These are phyloP conservation scores for Vireo griseus DNA, from an alignment of 2,797 vertebrate genomes.

Conservation along the genomic window DNA sequence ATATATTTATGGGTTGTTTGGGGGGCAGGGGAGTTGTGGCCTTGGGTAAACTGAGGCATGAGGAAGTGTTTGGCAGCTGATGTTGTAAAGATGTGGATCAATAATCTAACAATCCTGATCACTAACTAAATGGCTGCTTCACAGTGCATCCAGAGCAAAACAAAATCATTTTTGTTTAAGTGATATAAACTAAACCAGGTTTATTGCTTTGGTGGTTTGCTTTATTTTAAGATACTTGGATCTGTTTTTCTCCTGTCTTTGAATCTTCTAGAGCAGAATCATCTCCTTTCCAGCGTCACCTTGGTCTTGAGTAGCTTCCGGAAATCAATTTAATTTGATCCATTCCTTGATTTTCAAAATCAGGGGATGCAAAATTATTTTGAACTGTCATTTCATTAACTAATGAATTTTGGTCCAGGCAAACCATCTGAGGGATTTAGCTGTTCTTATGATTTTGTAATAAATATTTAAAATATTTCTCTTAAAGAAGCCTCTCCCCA, in stretches of 20 bases:
- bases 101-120: not conserved
- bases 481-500: not conserved
- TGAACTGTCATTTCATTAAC: not conserved
- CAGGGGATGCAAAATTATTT: not conserved
- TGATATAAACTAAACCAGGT: not conserved
- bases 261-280: not conserved
- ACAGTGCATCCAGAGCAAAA: not conserved
- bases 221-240: not conserved
- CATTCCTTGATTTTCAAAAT: not conserved
- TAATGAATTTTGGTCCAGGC: not conserved
- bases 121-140: not conserved
- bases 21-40: not conserved
- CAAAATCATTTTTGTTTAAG: not conserved
- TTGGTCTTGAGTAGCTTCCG: not conserved
- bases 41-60: not conserved
- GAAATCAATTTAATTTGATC: not conserved
- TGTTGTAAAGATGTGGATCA: not conserved
- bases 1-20: not conserved
- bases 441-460: conserved; percentile 17
- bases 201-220: not conserved
- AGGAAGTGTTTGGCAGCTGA: not conserved
- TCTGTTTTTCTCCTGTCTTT: not conserved
- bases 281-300: not conserved
- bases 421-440: not conserved
- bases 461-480: not conserved